A percentile compares a stretch with the other conserved stretches of the same genome.
Evolutionary conservation across 2,888 invertebrate genomes (phyloP).

Genomic region (Tachystola acroxantha): DNA sequence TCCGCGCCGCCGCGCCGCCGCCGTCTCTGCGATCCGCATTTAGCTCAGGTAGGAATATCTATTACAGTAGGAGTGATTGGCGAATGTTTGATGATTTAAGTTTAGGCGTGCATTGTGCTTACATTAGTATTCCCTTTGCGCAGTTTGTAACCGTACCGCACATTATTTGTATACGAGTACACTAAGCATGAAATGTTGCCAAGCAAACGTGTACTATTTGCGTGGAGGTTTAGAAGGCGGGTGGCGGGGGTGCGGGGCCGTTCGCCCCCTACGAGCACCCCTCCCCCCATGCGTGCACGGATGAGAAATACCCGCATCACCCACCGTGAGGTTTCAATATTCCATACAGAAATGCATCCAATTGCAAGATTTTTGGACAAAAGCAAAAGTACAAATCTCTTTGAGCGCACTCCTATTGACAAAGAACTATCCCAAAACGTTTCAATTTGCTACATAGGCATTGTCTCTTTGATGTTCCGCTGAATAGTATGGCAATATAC

Average conservation of each 20-base stretch:
- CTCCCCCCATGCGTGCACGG: slow-evolving; percentile 59
- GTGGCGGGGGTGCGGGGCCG: slow-evolving; percentile 35
- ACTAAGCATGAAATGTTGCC: slow-evolving; percentile 78
- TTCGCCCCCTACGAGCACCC: slow-evolving; percentile 24
- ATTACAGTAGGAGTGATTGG: slow-evolving; percentile 25
- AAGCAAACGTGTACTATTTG: slow-evolving; percentile 77
- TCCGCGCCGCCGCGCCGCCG: background rate
- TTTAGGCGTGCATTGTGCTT: slow-evolving; percentile 43
- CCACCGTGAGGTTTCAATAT: slow-evolving; percentile 71
- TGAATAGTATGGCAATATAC: no score
- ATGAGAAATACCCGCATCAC: slow-evolving; percentile 59
- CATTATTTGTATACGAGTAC: slow-evolving; percentile 68
- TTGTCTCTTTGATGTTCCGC: slow-evolving; percentile 26
- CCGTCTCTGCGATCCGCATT: background rate
- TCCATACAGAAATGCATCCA: slow-evolving; percentile 70
- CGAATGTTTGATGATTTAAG: slow-evolving; percentile 46
- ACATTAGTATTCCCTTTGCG: slow-evolving; percentile 68
- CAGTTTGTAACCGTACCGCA: slow-evolving; percentile 64
- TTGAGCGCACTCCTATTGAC: slow-evolving; percentile 13
- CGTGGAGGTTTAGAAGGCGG: slow-evolving; percentile 74
- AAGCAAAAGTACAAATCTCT: slow-evolving; percentile 35
- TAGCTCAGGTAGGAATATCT: background rate
- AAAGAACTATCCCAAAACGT: slow-evolving; percentile 41
- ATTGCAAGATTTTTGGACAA: slow-evolving; percentile 63
- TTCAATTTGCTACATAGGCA: slow-evolving; percentile 29